Conservation (phyloP, 2,888 invertebrate genomes). For the Silvanus unidentatus region DNA sequence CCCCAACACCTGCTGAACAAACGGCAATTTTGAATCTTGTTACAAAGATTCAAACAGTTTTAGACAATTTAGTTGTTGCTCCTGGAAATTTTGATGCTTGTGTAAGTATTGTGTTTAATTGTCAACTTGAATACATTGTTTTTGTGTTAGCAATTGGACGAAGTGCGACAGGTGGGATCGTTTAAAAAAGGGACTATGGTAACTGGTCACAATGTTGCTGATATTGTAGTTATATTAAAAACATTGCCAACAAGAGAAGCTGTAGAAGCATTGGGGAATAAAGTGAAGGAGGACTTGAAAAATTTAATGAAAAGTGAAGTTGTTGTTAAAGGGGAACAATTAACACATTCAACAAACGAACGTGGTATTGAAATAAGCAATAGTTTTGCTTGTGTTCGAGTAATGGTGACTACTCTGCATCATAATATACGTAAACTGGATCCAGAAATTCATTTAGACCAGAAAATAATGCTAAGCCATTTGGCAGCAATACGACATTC, state of each 20-base stretch:
- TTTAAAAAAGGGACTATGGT: slow-evolving; percentile 98
- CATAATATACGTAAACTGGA: slow-evolving; percentile 91
- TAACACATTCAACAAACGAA: slow-evolving; percentile 57
- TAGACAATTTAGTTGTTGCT: slow-evolving; percentile 91
- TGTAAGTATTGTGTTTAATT: slow-evolving; percentile 56
- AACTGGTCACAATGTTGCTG: slow-evolving; percentile 90
- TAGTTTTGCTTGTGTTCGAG: slow-evolving; percentile 77
- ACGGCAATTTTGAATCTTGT: slow-evolving; percentile 88
- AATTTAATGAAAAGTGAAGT: slow-evolving; percentile 59
- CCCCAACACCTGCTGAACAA: slow-evolving; percentile 86
- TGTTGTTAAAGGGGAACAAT: slow-evolving; percentile 55
- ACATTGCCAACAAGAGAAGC: slow-evolving; percentile 94
- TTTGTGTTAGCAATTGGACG: slow-evolving; percentile 71
- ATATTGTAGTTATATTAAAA: slow-evolving; percentile 94
- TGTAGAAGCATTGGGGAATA: slow-evolving; percentile 84
- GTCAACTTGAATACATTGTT: too few species aligned
- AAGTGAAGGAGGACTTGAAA: slow-evolving; percentile 82
- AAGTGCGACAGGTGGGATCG: slow-evolving; percentile 94
- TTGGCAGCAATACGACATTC: slow-evolving; percentile 92
- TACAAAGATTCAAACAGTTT: slow-evolving; percentile 88
- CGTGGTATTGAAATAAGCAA: slow-evolving; percentile 86
- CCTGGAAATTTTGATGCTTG: slow-evolving; percentile 93
- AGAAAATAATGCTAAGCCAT: slow-evolving; percentile 79
- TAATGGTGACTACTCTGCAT: slow-evolving; percentile 89
- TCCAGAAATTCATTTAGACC: slow-evolving; percentile 72